phyloP scores from a whole-genome alignment of 2,888 invertebrate genomes.

The Rhamnusium bicolor region DNA sequence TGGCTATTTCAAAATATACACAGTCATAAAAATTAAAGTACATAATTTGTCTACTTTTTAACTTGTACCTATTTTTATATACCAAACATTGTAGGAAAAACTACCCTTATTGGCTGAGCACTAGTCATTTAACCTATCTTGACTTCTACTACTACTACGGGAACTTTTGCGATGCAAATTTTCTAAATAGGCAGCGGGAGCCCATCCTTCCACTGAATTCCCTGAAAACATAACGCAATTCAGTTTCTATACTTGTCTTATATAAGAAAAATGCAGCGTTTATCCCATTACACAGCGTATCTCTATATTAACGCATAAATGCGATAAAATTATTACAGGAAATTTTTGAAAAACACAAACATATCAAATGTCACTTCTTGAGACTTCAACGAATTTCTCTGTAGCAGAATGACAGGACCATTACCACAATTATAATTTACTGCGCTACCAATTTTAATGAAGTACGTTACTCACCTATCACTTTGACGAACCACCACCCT shows the following conservation, averaged over 20 bases:
- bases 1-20: slow-evolving; percentile 5
- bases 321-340: too few species aligned
- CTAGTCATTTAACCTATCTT: slow-evolving; percentile 71
- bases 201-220: slow-evolving; percentile 89
- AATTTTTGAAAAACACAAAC: too few species aligned
- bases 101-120: slow-evolving; percentile 40
- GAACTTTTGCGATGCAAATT: slow-evolving; percentile 82
- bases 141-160: slow-evolving; percentile 79
- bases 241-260: too few species aligned
- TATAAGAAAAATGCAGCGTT: not conserved
- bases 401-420: too few species aligned
- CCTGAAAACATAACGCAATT: slow-evolving; percentile 70
- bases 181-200: slow-evolving; percentile 93
- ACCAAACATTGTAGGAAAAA: slow-evolving; percentile 22
- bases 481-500: slow-evolving; percentile 97
- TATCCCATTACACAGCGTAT: too few species aligned
- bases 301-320: too few species aligned
- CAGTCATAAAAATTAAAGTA: not conserved
- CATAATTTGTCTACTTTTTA: slow-evolving; percentile 15
- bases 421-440: too few species aligned
- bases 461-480: slow-evolving; percentile 76
- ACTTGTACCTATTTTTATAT: slow-evolving; percentile 15
- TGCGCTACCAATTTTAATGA: not conserved
- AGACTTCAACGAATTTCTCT: too few species aligned
- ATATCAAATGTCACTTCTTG: too few species aligned